Base-by-base conservation (phyloP, 2,888 invertebrate genomes). In the Ophion costatus region DNA sequence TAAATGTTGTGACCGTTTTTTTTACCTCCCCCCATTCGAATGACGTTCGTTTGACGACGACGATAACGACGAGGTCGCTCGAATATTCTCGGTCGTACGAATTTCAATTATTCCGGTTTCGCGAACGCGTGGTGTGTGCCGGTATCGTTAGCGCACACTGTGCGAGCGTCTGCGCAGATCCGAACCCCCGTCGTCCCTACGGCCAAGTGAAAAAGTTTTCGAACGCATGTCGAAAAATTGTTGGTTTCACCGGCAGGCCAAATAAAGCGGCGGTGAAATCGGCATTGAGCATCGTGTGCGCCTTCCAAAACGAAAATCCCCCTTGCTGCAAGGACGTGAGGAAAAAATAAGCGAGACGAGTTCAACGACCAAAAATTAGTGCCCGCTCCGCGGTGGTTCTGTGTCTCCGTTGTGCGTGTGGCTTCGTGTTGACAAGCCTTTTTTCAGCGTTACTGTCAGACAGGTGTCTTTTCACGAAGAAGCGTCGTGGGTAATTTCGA, bases 401-500 rank as follows among this genome's bases (percentile, higher is more conserved):
- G 77, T 77, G 80, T 78, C 70, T 70, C 17, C n/a, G 51, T 51
- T 57, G 71, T 64, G 71, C 42, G 80, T 63, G 61, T 63, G 61
- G 29, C 45, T 82, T 75, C 75, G 80, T 70, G 70, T 17, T 69
- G 61, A 82, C 69, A 73, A 77, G 70, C 61, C 42, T 71, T 78
- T 78, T 78, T 78, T 59, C 66, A 73, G 78, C 24, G 78, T 81
- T 82, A 71, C 38, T 22, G 57, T 24, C 57, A 83, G 71, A 80
- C 79, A 77, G 74, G 80, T 61, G 78, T 66, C 38, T 45, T 22
- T 69, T 70, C 64, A 11, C 56, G 42, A 73, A 74, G 45, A 59
- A 71, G 64, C 83, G 66, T 74, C 51, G 22, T 59, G 33, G 74
- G 80, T 69, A 75, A 83, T 73, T 71, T 75, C 86, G 79, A 70